Evolutionary conservation across 2,113 vertebrate species (phyloP), one percentile per base, ranked within the genome.

Genomic region (Formicarius rufipectus): DNA sequence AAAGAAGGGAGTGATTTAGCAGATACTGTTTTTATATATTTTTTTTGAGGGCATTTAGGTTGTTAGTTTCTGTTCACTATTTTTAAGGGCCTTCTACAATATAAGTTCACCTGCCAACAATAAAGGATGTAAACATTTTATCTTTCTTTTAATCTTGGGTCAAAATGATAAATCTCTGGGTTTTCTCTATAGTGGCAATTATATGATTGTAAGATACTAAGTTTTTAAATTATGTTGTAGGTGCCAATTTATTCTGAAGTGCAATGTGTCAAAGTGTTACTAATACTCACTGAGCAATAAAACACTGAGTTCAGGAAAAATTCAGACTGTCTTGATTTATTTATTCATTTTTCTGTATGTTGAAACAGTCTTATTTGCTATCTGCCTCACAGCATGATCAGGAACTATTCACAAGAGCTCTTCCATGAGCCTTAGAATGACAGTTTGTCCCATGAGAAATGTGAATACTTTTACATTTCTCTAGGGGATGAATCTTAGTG

Each of bases 121-220:
- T 83, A 96, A 97, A 90, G 67, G 66, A 85, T 91, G 40, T 82
- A 82, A 95, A 82, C 37, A 35, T 97, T 97, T 97, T 96, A 96
- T 90, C 30, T 93, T 89, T 94, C 72, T 96, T 96, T 97, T 82
- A 96, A 93, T 89, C 80, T 94, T 88, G 85, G 79, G 78, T 86
- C 66, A 73, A 82, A 94, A 82, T 63, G 53, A 68, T 25, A 78
- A 39, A 74, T 73, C 49, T 93, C 39, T 91, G 84, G 62, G 59
- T 64, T 96, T 92, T 86, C 52, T 92, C 53, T 74, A 2, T 59
- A 72, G 67, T 95, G 87, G 76, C 55, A 88, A 67, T 82, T 78
- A 39, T 47, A 49, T 31, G 47, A 93, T 53, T 89, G 50, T 87
- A 94, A 77, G 40, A 78, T 89, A 64, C 16, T 73, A 85, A 64